These are phyloP conservation scores for Thalassoma bifasciatum DNA, from an alignment of 2,113 vertebrate species.

Conservation along the genomic window DNA sequence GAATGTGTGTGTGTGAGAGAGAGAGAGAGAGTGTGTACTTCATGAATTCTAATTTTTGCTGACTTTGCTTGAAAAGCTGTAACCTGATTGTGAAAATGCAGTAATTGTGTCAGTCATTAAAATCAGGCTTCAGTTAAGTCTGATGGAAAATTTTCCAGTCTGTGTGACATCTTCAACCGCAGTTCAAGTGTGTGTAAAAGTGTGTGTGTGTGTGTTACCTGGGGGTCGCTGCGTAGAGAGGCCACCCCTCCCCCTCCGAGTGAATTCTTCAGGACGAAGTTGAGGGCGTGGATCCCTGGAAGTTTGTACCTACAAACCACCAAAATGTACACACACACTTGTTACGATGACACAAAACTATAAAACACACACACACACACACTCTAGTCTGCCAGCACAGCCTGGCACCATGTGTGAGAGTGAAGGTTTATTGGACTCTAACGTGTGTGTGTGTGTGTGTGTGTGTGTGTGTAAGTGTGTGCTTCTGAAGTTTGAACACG, in stretches of 20 bases:
- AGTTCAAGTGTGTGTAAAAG: slow-evolving; percentile 28
- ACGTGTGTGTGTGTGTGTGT: slow-evolving; percentile 19
- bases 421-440: slow-evolving; percentile 20
- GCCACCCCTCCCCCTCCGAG: slow-evolving; percentile 88
- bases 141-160: too few species aligned
- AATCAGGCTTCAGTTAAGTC: too few species aligned
- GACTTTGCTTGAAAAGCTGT: too few species aligned
- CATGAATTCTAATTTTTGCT: too few species aligned
- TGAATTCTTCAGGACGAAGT: slow-evolving; percentile 88
- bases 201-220: slow-evolving; percentile 78
- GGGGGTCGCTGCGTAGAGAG: slow-evolving; percentile 90
- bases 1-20: slow-evolving; percentile 27
- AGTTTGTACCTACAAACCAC: slow-evolving; percentile 85
- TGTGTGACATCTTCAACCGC: too few species aligned
- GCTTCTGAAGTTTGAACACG: not conserved
- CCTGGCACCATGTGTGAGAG: slow-evolving; percentile 35
- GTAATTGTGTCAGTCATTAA: too few species aligned
- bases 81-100: too few species aligned
- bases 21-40: slow-evolving; percentile 7
- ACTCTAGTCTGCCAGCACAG: not conserved
- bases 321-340: slow-evolving; percentile 2
- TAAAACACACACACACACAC: slow-evolving; percentile 12
- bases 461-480: slow-evolving; percentile 37
- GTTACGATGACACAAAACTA: not conserved
- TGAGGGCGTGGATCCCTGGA: slow-evolving; percentile 87